Base-by-base conservation (phyloP, 2,888 invertebrate species). In the Dyspetes luteomarginatus region DNA sequence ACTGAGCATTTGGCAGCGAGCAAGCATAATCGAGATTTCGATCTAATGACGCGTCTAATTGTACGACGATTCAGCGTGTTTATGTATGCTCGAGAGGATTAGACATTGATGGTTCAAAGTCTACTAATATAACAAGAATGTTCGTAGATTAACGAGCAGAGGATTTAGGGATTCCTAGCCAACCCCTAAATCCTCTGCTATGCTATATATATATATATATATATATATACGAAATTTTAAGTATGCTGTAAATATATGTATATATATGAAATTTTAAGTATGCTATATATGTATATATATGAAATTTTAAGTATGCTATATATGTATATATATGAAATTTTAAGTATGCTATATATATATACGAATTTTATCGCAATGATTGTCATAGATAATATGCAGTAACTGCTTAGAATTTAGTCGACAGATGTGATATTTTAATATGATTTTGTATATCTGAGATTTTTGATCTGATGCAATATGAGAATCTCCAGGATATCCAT, bases 11-110 rank as follows among this genome's bases (percentile, higher is more conserved):
- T 71, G 72, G 76, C 55, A 52, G 60, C 26, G 64, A 64, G 64
- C 68, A 68, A 73, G 68, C 60, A 41, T 56, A 73, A 41, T 77
- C 73, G 73, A 77, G 81, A 77, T 81, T 81, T 81, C 67, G 77
- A 81, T 77, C 77, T 81, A 81, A 81, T 81, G 81, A 81, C 77
- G 77, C 81, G 77, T 81, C 73, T 81, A 81, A 81, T 81, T 81
- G 81, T 69, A 79, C 48, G 52, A 22, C 30, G 43, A 68, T 45
- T 45, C 62, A 50, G 62, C 45, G 22, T 19, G 30, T 28, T 56
- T 52, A 41, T n/a, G 69, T 45, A 26, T 30, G 50, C 73, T 65
- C 50, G 58, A 36, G 68, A 69, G 77, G 56, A 81, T 77, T 74
- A 43, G 77, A 65, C 58, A 73, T 74, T 77, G 43, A 65, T 15